These are phyloP conservation scores for Nasonovia ribisnigri DNA, from an alignment of 2,888 invertebrate species.

Conservation along the genomic window DNA sequence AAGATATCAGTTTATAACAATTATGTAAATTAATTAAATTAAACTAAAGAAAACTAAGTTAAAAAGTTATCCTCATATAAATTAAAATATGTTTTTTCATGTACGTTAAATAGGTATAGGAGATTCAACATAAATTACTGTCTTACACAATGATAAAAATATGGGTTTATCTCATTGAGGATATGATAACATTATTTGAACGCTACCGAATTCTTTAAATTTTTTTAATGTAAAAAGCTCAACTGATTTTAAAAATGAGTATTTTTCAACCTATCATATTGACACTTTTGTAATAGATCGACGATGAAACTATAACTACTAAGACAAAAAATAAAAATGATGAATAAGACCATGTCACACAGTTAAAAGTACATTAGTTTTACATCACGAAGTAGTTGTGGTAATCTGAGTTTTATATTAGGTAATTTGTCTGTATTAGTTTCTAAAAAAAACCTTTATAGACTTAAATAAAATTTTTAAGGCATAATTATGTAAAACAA, in stretches of 20 bases:
- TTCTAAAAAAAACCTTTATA: not conserved
- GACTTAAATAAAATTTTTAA: not conserved
- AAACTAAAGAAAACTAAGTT: not conserved
- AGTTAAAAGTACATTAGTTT: slow-evolving; percentile 11
- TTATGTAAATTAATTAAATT: not conserved
- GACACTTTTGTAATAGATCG: slow-evolving; percentile 1
- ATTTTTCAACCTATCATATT: not conserved
- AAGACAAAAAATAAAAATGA: not conserved
- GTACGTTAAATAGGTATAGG: not conserved
- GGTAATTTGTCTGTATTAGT: not conserved
- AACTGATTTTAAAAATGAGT: slow-evolving; percentile 6
- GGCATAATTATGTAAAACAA: not conserved
- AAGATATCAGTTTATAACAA: not conserved
- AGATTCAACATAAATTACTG: not conserved
- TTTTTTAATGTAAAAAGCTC: not conserved
- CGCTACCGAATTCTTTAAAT: not conserved
- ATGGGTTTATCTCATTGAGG: not conserved
- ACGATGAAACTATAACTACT: not conserved
- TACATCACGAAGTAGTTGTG: not conserved
- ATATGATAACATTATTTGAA: not conserved
- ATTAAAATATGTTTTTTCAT: not conserved
- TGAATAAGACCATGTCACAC: not conserved
- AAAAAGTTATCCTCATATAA: not conserved
- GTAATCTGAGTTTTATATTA: not conserved
- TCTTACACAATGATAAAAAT: not conserved